Evolutionary conservation across 2,888 invertebrate species (phyloP).

Genomic region (Neria commutata): DNA sequence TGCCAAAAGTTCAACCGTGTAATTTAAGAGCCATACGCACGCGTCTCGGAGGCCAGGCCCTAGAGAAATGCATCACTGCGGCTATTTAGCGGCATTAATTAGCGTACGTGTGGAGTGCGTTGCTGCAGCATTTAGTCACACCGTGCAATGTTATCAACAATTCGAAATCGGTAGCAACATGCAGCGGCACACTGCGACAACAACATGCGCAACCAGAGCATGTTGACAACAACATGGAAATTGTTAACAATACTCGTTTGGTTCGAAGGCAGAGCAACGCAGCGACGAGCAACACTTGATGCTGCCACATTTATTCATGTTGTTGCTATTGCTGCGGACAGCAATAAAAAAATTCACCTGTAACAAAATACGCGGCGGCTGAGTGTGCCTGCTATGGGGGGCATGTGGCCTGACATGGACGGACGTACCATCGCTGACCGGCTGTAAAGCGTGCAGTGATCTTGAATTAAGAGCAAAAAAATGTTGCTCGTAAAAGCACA

Average conservation of each 20-base stretch:
- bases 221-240: not conserved
- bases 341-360: conserved; percentile 11
- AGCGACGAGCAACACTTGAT: no score
- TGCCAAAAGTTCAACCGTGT: not conserved
- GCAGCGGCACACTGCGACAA: conserved; percentile 15
- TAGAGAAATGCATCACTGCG: not conserved
- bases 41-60: no score
- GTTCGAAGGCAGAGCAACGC: no score
- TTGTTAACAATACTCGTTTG: conserved; percentile 15
- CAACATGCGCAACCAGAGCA: no score
- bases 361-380: not conserved
- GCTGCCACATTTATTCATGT: conserved; percentile 49
- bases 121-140: conserved; percentile 37
- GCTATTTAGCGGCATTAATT: conserved; percentile 38
- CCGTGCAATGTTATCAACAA: conserved; percentile 40
- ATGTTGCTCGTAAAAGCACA: no score
- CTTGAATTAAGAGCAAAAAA: no score
- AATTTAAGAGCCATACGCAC: no score
- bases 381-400: not conserved
- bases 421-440: not conserved
- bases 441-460: not conserved
- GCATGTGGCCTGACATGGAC: not conserved
- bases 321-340: conserved; percentile 34
- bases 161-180: conserved; percentile 40
- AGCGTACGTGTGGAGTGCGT: conserved; percentile 50